phyloP scores from a whole-genome alignment of 2,113 vertebrate genomes.

The Equus quagga region DNA sequence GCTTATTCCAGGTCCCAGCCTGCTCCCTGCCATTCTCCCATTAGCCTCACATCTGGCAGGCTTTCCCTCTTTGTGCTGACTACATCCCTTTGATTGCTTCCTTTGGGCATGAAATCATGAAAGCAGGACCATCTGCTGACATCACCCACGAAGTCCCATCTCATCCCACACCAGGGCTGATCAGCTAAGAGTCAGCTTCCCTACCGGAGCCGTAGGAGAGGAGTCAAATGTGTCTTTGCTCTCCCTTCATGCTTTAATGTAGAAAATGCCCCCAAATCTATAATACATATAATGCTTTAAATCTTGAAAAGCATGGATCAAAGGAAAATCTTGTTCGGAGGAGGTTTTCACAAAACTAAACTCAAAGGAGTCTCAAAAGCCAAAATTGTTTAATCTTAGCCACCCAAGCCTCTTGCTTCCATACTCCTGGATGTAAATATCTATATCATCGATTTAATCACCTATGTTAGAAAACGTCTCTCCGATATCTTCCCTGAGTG shows the following conservation, averaged over 20 bases:
- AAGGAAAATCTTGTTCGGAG: background rate
- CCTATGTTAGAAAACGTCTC: background rate
- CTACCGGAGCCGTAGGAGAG: background rate
- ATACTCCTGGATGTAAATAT: background rate
- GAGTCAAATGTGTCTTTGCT: background rate
- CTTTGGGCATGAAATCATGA: background rate
- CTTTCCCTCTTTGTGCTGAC: background rate
- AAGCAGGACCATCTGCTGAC: background rate
- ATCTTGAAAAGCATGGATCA: background rate
- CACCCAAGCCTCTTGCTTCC: background rate
- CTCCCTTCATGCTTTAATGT: background rate
- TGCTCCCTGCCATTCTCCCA: background rate
- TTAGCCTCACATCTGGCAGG: background rate
- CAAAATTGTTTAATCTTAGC: background rate
- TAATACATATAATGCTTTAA: background rate
- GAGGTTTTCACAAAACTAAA: background rate
- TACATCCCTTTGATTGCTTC: slow-evolving; percentile 28
- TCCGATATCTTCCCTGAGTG: background rate
- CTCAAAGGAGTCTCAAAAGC: background rate
- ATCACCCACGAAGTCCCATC: background rate
- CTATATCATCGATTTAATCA: background rate
- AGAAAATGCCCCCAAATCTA: background rate
- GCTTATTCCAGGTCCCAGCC: background rate
- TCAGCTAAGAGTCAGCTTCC: background rate
- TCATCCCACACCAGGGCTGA: background rate